Base-by-base conservation (phyloP, 2,888 invertebrate genomes). In the Agrilus cyanescens region DNA sequence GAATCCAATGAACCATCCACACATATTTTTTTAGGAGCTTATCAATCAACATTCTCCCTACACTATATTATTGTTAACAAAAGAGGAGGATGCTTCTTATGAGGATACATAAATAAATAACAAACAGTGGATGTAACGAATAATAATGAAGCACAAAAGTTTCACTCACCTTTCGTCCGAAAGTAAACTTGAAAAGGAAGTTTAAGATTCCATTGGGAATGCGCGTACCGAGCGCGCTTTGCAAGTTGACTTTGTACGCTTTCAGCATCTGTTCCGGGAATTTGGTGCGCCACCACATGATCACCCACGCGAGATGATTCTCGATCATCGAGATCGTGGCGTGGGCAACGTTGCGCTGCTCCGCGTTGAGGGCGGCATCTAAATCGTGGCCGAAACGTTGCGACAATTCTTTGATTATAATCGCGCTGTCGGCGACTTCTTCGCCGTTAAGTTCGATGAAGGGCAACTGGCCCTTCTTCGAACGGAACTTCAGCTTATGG, bases 381-480 rank as follows among this genome's bases (percentile, higher is more conserved):
- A 89, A 71, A 60, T 93, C 85, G 65, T 85, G 85, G 56, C 76
- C 80, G 64, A 83, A 88, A 61, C 84, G 82, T 60, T 83, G 79
- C 34, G 86, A 78, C 46, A 95, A 72, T 59, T 90, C 87, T 60
- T 87, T 85, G 58, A 95, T 84, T 60, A 94, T 91, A 58, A 90
- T 82, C 50, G 85, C 78, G 61, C 90, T 90, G 69, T 95, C 95
- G 37, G 91, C 85, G 52, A 93, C 82, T 70, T 95, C 91, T 62
- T 90, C 88, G 34, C 94, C 95, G 64, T 96, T 95, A 48, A 95
- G 66, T 67, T 95, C 93, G 53, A 96, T 78, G 71, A 95, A 96
- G 30, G 95, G 96, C 57, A 95, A 73, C 66, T 88, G 89, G 37
- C 93, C 93, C 66, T 94, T 94, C 75, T 87, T 87, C 57, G 91